Percentiles rank a stretch among this genome's conserved stretches.
Evolutionary conservation across 2,113 vertebrate species (phyloP).

Genomic region (Rhea americana): DNA sequence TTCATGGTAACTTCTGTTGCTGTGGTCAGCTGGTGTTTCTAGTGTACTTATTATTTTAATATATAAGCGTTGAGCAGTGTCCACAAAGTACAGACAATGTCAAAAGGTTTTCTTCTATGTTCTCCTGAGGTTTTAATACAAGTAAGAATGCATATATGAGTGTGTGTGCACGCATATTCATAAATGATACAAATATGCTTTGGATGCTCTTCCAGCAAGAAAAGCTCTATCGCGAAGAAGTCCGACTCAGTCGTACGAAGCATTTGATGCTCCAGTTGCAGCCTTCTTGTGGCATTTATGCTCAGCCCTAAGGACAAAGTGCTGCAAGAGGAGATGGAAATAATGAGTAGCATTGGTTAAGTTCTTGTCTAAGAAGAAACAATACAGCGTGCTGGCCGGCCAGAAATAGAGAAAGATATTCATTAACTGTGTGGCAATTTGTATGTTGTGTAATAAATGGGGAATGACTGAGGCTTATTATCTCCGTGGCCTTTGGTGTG

Average conservation of each 20-base stretch:
- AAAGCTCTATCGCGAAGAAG: background rate
- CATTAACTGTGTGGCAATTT: constrained; percentile 29
- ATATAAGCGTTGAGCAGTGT: background rate
- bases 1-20: background rate
- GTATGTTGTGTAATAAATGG: constrained; percentile 59
- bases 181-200: background rate
- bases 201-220: background rate
- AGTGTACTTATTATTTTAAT: background rate
- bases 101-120: rapidly evolving
- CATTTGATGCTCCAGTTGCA: background rate
- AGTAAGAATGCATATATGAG: background rate
- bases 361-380: constrained; percentile 33
- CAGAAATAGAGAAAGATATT: constrained; percentile 21
- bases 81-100: background rate
- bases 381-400: background rate
- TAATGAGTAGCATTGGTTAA: constrained; percentile 48
- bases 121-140: background rate
- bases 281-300: background rate
- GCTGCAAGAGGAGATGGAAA: constrained; percentile 38
- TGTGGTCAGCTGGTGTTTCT: background rate
- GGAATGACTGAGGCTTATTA: constrained; percentile 59
- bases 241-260: background rate
- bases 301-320: constrained; percentile 28
- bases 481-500: constrained; percentile 35
- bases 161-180: background rate